Percentiles rank a stretch among this genome's conserved stretches.
Evolutionary conservation across 1,140 invertebrate genomes (phyloP).

Genomic region (Papilio glaucus): DNA sequence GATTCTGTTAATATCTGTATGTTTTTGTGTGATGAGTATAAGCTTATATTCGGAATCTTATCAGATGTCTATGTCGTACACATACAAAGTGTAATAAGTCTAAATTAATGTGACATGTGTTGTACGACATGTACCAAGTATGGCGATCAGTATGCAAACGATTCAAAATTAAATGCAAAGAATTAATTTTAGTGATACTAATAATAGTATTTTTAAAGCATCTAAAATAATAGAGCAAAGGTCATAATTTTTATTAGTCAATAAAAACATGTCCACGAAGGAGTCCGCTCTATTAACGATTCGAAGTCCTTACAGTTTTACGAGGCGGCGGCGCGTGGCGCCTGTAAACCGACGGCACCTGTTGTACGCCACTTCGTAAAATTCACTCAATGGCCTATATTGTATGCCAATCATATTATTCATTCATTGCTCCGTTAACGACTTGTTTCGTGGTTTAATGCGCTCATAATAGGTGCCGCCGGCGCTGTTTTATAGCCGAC

Average conservation of each 20-base stretch:
- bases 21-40: too few species aligned
- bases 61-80: too few species aligned
- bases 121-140: too few species aligned
- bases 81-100: too few species aligned
- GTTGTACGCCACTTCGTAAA: slow-evolving; percentile 58
- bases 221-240: slow-evolving; percentile 1
- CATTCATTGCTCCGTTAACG: slow-evolving; percentile 55
- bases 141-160: background rate
- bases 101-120: too few species aligned
- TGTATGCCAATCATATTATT: slow-evolving; percentile 65
- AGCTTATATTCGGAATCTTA: too few species aligned
- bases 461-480: background rate
- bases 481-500: slow-evolving; percentile 15
- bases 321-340: slow-evolving; percentile 55
- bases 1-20: too few species aligned
- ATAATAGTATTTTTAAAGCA: background rate
- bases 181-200: background rate
- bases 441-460: slow-evolving; percentile 35
- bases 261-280: slow-evolving; percentile 8
- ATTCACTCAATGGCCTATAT: slow-evolving; percentile 61
- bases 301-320: slow-evolving; percentile 63
- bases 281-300: slow-evolving; percentile 31
- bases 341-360: slow-evolving; percentile 73
- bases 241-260: slow-evolving; percentile 19
- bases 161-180: background rate